Conservation (phyloP, 2,888 invertebrate genomes). For the Dicranocentrus wangi region DNA sequence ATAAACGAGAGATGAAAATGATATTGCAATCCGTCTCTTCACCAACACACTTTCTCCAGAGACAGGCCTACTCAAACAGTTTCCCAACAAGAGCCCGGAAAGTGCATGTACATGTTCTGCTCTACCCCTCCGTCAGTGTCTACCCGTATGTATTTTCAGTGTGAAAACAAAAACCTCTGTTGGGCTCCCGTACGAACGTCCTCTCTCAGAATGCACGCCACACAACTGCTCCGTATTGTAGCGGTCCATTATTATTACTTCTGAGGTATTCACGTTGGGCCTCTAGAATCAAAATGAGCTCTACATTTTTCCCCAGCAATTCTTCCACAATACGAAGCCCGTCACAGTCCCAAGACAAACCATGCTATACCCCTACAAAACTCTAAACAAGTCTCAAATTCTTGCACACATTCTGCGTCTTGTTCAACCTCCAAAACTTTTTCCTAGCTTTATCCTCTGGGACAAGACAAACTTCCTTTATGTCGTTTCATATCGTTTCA, state of each 20-base stretch:
- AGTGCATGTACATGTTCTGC: constrained; percentile 20
- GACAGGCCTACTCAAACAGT: constrained; percentile 41
- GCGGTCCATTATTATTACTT: constrained; percentile 40
- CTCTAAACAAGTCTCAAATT: constrained; percentile 11
- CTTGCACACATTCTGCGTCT: constrained; percentile 26
- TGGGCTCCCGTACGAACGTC: neutral
- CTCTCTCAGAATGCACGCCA: neutral
- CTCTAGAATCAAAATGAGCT: constrained; percentile 53
- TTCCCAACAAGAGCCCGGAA: neutral
- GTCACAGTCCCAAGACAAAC: too few relatives aligned
- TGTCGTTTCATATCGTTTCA: constrained; percentile 39
- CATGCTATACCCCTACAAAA: too few relatives aligned
- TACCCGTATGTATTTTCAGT: neutral
- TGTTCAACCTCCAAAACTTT: constrained; percentile 22
- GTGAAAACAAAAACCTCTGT: neutral
- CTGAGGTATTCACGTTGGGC: constrained; percentile 51
- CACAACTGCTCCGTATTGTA: constrained; percentile 2
- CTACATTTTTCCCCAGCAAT: neutral
- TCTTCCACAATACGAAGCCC: too few relatives aligned
- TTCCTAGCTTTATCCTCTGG: constrained; percentile 42
- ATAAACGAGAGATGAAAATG: neutral
- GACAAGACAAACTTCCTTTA: constrained; percentile 45
- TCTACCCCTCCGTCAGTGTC: neutral
- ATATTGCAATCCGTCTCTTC: constrained; percentile 29
- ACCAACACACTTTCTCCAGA: constrained; percentile 39